Conservation (phyloP, 1,140 invertebrate genomes). For the Calosoma granatense region DNA sequence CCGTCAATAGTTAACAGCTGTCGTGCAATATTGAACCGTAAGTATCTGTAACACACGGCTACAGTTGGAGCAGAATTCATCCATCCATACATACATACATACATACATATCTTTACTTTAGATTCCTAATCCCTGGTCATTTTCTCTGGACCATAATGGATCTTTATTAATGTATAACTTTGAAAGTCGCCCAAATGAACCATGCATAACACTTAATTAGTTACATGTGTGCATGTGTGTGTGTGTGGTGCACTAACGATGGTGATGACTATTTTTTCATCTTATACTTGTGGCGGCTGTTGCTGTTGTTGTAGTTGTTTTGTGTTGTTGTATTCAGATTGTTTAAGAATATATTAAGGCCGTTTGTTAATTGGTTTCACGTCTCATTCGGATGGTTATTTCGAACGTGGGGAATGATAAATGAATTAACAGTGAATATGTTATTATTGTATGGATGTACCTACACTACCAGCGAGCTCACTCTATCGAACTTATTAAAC, state of each 20-base stretch:
- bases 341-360: not conserved
- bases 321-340: not conserved
- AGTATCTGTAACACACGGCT: too few relatives aligned
- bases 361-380: not conserved
- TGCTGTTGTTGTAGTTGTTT: not conserved
- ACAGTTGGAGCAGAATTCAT: conserved; percentile 15
- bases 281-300: too few relatives aligned
- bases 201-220: not conserved
- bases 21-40: conserved; percentile 2
- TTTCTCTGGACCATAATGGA: not conserved
- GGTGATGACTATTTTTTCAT: too few relatives aligned
- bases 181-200: not conserved
- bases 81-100: conserved; percentile 8
- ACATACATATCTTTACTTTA: conserved; percentile 15
- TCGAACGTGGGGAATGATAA: not conserved
- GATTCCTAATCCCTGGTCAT: conserved; percentile 5
- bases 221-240: not conserved
- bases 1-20: conserved; percentile 12
- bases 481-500: too few relatives aligned
- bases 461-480: too few relatives aligned
- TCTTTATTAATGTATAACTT: conserved; percentile 5
- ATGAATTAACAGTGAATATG: not conserved
- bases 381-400: not conserved
- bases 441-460: not conserved
- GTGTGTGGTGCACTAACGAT: too few relatives aligned